phyloP scores from a whole-genome alignment of 2,113 vertebrate genomes.

The Stegastes partitus region DNA sequence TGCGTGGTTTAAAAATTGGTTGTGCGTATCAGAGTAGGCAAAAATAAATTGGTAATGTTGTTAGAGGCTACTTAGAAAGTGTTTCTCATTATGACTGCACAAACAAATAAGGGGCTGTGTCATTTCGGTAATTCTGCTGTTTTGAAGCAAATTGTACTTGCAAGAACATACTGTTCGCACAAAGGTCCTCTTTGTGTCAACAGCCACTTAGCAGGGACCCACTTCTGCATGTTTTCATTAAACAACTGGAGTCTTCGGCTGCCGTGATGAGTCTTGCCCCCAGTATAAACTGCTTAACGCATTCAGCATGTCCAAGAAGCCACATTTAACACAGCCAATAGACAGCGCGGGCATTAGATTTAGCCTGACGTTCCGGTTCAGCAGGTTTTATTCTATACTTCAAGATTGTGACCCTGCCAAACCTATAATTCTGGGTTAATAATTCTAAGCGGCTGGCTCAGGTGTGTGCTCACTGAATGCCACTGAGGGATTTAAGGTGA shows the following conservation, averaged over 20 bases:
- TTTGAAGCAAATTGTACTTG: conserved; percentile 5
- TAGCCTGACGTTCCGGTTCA: neutral
- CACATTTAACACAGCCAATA: neutral
- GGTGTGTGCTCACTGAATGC: neutral
- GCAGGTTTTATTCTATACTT: conserved; percentile 9
- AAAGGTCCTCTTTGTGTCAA: conserved; percentile 3
- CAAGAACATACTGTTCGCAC: neutral
- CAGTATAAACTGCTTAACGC: neutral
- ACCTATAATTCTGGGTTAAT: neutral
- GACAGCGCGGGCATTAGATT: neutral
- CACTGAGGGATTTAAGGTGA: neutral
- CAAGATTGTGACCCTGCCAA: neutral
- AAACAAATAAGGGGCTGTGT: neutral
- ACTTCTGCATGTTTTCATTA: neutral
- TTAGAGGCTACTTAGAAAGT: neutral
- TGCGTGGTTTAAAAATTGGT: neutral
- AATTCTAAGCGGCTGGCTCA: neutral
- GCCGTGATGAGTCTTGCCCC: neutral
- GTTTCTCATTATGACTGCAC: conserved; percentile 1
- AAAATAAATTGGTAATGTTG: conserved; percentile 14
- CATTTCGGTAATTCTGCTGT: conserved; percentile 11
- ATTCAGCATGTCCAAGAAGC: neutral
- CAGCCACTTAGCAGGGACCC: neutral
- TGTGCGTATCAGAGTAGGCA: neutral
- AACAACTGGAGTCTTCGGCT: neutral